phyloP scores from a whole-genome alignment of 1,140 invertebrate species.

The Platyura marginata region DNA sequence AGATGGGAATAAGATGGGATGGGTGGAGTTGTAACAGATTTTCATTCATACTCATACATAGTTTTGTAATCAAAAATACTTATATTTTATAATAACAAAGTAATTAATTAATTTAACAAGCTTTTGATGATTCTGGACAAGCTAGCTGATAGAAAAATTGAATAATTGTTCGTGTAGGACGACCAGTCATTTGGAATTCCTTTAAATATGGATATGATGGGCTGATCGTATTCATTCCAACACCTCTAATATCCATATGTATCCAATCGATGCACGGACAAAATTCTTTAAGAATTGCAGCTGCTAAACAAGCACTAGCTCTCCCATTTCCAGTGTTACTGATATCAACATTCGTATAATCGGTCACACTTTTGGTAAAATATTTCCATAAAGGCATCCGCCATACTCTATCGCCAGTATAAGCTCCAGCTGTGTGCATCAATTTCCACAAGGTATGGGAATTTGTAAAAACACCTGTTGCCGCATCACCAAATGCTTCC shows the following conservation, averaged over 20 bases:
- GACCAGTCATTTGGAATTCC: slow-evolving; percentile 27
- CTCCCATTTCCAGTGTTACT: slow-evolving; percentile 31
- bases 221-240: slow-evolving; percentile 27
- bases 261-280: slow-evolving; percentile 33
- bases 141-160: slow-evolving; percentile 28
- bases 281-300: slow-evolving; percentile 37
- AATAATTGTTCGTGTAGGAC: slow-evolving; percentile 33
- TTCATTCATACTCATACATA: too few species aligned
- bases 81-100: too few species aligned
- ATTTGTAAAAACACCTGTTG: slow-evolving; percentile 58
- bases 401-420: slow-evolving; percentile 70
- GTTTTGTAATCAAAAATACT: too few species aligned
- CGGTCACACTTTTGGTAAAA: slow-evolving; percentile 45
- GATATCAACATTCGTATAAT: slow-evolving; percentile 26
- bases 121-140: too few species aligned
- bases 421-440: slow-evolving; percentile 35
- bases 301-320: slow-evolving; percentile 36
- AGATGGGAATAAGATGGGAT: too few species aligned
- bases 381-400: slow-evolving; percentile 64
- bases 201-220: slow-evolving; percentile 34
- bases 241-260: slow-evolving; percentile 44
- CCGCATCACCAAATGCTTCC: slow-evolving; percentile 41
- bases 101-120: too few species aligned
- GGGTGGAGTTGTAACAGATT: too few species aligned
- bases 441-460: slow-evolving; percentile 33